These are phyloP conservation scores for Hesperophylax magnus DNA, from an alignment of 1,140 invertebrate species.

Conservation along the genomic window DNA sequence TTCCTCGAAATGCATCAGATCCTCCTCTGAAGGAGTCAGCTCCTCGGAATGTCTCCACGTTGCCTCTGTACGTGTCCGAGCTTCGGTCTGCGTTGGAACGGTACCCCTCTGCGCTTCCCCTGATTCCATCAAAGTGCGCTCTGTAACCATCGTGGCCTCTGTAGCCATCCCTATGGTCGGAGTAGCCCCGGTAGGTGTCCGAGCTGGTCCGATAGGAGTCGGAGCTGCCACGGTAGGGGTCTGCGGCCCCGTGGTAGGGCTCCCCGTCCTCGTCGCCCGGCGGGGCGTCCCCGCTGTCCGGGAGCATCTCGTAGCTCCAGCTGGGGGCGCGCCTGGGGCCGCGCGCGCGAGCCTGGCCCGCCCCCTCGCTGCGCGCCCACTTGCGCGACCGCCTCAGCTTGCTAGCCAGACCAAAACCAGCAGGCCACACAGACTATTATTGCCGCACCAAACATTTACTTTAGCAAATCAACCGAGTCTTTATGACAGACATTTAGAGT, in stretches of 20 bases:
- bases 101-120: neutral
- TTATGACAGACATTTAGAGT: no score
- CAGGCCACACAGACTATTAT: neutral
- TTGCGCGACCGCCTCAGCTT: constrained; percentile 35
- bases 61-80: neutral
- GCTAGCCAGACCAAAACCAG: constrained; percentile 11
- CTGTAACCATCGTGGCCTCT: neutral
- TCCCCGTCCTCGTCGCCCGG: constrained; percentile 63
- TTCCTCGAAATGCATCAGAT: neutral
- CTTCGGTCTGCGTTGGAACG: neutral
- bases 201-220: constrained; percentile 50
- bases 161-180: neutral
- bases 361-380: constrained; percentile 61
- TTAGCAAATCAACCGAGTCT: no score
- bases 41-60: neutral
- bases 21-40: neutral
- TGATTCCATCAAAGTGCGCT: neutral
- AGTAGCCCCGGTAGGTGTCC: neutral
- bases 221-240: constrained; percentile 61
- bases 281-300: constrained; percentile 60
- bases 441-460: no score
- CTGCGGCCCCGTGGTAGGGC: constrained; percentile 62
- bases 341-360: constrained; percentile 61
- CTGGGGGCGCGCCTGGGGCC: constrained; percentile 59
- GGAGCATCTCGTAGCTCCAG: constrained; percentile 73